Conservation (phyloP, 2,113 vertebrate species). For the Numida meleagris region DNA sequence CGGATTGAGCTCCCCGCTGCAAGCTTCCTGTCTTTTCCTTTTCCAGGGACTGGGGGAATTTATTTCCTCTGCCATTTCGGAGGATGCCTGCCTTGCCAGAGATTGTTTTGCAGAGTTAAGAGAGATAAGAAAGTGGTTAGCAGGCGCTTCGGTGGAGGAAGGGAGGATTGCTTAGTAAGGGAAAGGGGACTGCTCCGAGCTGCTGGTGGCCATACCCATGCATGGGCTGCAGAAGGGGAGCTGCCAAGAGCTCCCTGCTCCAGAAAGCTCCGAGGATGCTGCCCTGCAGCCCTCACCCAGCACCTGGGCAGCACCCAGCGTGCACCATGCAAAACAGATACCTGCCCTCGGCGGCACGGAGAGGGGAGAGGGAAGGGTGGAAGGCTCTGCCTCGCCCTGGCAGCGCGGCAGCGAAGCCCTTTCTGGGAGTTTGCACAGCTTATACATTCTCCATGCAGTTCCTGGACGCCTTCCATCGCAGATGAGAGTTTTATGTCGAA, state of each 20-base stretch:
- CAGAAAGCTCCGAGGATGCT: neutral
- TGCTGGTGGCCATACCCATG: neutral
- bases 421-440: constrained; percentile 63
- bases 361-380: constrained; percentile 23
- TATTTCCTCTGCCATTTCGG: constrained; percentile 63
- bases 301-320: neutral
- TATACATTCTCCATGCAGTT: constrained; percentile 66
- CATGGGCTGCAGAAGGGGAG: neutral
- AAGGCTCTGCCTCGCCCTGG: constrained; percentile 3
- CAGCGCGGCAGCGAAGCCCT: constrained; percentile 31
- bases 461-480: constrained; percentile 73
- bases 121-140: constrained; percentile 65
- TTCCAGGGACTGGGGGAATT: constrained; percentile 54
- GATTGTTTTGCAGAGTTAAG: constrained; percentile 71
- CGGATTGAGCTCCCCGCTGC: neutral
- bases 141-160: constrained; percentile 62
- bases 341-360: neutral
- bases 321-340: neutral
- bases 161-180: constrained; percentile 69
- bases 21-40: constrained; percentile 31
- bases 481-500: constrained; percentile 80
- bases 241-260: neutral
- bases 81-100: constrained; percentile 60
- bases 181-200: constrained; percentile 42
- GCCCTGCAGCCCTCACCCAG: neutral